phyloP scores from a whole-genome alignment of 2,113 vertebrate genomes.

The Neotragus moschatus region DNA sequence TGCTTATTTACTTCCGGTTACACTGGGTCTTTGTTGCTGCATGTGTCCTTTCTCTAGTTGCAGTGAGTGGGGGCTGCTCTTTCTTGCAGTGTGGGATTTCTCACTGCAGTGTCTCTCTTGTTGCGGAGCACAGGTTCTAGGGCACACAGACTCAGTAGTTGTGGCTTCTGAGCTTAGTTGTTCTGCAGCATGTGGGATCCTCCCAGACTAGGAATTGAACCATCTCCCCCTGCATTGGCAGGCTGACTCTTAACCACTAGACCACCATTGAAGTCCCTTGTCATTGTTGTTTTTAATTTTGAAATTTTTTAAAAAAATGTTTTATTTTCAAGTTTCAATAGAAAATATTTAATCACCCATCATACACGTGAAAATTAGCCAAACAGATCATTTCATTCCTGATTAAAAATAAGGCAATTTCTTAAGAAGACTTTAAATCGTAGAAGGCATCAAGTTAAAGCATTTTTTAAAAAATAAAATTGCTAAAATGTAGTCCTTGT shows the following conservation, averaged over 20 bases:
- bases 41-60: neutral
- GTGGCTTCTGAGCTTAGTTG: neutral
- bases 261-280: neutral
- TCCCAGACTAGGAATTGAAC: neutral
- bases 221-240: neutral
- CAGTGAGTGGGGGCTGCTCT: neutral
- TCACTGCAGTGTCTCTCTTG: accelerated
- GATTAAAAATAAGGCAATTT: neutral
- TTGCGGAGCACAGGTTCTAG: neutral
- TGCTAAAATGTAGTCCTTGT: neutral
- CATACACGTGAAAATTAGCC: neutral
- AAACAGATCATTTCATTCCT: neutral
- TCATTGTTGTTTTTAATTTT: neutral
- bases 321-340: neutral
- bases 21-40: neutral
- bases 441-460: neutral
- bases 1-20: neutral
- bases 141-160: neutral
- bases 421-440: neutral
- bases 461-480: neutral
- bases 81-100: neutral
- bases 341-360: neutral
- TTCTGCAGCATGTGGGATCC: neutral
- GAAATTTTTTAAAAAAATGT: neutral
- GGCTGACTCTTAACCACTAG: neutral